These are phyloP conservation scores for Candoia aspera DNA, from an alignment of 2,113 vertebrate genomes.

Conservation along the genomic window DNA sequence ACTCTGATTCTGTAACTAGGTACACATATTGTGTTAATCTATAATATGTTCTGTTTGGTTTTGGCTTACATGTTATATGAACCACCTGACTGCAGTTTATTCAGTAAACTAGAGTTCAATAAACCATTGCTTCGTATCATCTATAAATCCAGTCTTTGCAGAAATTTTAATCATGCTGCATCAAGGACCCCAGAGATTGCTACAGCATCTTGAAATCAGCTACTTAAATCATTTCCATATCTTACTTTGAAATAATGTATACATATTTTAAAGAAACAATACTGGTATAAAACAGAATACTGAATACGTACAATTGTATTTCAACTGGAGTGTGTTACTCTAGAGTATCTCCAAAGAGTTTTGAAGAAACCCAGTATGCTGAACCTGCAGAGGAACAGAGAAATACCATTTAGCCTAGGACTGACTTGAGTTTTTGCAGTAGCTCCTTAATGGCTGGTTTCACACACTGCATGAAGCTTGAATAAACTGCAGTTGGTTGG, in stretches of 20 bases:
- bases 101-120: not conserved
- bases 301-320: not conserved
- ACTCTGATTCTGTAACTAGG: no score
- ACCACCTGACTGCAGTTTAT: not conserved
- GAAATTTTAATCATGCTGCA: fast-evolving
- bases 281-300: not conserved
- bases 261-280: not conserved
- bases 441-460: not conserved
- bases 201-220: not conserved
- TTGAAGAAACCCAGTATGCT: not conserved
- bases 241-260: not conserved
- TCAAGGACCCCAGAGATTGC: fast-evolving
- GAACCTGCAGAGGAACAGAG: not conserved
- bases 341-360: not conserved
- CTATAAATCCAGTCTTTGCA: not conserved
- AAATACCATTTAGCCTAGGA: not conserved
- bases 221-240: not conserved
- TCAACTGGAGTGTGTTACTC: not conserved
- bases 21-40: not conserved
- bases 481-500: no score
- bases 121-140: not conserved
- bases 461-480: no score
- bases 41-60: not conserved
- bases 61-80: not conserved
- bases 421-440: no score